A percentile compares a stretch with the other conserved stretches of the same genome.
Conservation (phyloP, 2,797 vertebrate species). For the Argentina silus region DNA sequence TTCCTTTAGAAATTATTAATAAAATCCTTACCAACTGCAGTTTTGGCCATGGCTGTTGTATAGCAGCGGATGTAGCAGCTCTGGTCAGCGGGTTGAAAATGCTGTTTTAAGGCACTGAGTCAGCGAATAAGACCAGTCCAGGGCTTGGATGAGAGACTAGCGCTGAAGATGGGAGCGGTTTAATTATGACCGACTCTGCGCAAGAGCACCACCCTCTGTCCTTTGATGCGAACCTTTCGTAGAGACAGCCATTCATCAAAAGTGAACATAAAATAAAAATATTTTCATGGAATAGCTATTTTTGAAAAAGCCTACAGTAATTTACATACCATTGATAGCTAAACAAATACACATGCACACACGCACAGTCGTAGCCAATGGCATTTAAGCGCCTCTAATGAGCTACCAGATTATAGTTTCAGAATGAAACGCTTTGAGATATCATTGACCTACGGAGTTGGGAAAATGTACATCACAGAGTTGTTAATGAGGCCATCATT, state of each 20-base stretch:
- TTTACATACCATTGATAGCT: too few relatives aligned
- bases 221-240: constrained; percentile 45
- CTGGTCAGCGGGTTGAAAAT: constrained; percentile 68
- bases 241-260: not conserved
- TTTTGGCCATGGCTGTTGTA: constrained; percentile 79
- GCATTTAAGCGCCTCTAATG: too few relatives aligned
- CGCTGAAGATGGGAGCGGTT: constrained; percentile 46
- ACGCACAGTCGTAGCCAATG: too few relatives aligned
- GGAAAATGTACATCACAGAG: not conserved
- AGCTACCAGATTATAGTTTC: too few relatives aligned
- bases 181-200: constrained; percentile 54
- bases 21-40: constrained; percentile 75
- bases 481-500: not conserved
- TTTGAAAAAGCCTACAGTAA: not conserved
- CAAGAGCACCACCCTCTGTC: constrained; percentile 60
- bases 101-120: constrained; percentile 83
- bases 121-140: constrained; percentile 71
- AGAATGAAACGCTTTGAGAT: too few relatives aligned
- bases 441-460: too few relatives aligned
- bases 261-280: not conserved
- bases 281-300: too few relatives aligned
- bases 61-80: constrained; percentile 63
- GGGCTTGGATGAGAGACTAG: constrained; percentile 56
- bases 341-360: too few relatives aligned
- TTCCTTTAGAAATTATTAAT: not conserved